Percentiles rank a stretch among this genome's conserved stretches.
Evolutionary conservation across 2,888 invertebrate genomes (phyloP).

Genomic region (Pardosa pseudoannulata): DNA sequence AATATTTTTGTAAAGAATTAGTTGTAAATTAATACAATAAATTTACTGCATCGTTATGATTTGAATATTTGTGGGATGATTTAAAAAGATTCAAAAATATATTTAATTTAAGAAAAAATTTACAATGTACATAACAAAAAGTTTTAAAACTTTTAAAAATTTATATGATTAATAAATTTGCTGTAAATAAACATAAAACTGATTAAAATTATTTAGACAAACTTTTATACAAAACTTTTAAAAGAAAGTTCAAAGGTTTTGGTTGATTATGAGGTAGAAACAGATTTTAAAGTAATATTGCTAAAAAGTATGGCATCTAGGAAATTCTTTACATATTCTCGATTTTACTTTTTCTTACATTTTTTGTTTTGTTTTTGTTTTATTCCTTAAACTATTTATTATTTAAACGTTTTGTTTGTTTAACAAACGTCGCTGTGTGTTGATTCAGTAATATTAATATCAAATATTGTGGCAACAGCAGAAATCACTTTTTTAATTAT

Average conservation of each 20-base stretch:
- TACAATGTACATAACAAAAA: too few species aligned
- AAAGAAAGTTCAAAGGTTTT: conserved; percentile 36
- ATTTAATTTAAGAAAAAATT: too few species aligned
- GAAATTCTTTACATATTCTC: conserved; percentile 39
- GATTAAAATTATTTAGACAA: background rate
- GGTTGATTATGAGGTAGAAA: background rate
- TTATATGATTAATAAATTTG: too few species aligned
- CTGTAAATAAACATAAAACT: too few species aligned
- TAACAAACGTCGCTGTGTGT: conserved; percentile 65
- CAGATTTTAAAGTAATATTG: conserved; percentile 8
- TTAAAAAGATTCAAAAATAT: too few species aligned
- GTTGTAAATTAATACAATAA: too few species aligned
- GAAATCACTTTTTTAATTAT: conserved; percentile 71
- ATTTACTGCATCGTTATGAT: too few species aligned
- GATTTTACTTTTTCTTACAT: conserved; percentile 19
- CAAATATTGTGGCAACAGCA: conserved; percentile 60
- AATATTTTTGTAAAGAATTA: too few species aligned
- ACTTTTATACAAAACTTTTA: conserved; percentile 2
- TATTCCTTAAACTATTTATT: conserved; percentile 57
- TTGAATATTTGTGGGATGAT: too few species aligned
- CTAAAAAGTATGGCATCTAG: conserved; percentile 1
- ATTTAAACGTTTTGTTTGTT: too few species aligned
- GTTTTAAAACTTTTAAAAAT: too few species aligned
- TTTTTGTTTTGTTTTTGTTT: conserved; percentile 59
- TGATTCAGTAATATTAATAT: conserved; percentile 71